Base-by-base conservation (phyloP, 2,113 vertebrate genomes). In the Coptodon rendalli region DNA sequence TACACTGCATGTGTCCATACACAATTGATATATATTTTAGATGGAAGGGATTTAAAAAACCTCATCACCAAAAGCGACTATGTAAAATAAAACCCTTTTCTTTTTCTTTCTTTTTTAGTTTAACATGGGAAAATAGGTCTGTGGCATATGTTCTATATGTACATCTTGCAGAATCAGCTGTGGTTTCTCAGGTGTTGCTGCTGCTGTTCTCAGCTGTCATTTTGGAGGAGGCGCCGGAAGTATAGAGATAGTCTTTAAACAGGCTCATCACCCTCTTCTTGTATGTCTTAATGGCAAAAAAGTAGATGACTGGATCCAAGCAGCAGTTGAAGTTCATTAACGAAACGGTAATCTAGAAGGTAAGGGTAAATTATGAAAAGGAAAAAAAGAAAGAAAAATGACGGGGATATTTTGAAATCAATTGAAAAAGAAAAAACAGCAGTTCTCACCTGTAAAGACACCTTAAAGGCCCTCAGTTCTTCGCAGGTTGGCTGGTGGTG, bases 241-340 rank as follows among this genome's bases (percentile, higher is more conserved):
- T 80, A 0, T 95, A 95, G 12, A 95, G 93, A 1, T 94, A 96
- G 84, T 92, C 95, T 91, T 92, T 97, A 84, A 97, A 96, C 81
- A 98, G 85, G 59, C 95, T 93, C 38, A 97, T 87, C 90, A 99
- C 95, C 54, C 95, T 95, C 89, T 94, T 93, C 93, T 97, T 97
- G 89, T 98, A 97, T 5, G 94, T 96, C 52, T 96, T 96, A 29
- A 97, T 97, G 10, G 97, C 97, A 0, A 98, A 98, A 93, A 98
- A 98, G 94, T 98, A 98, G 93, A 97, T 97, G 81, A 98, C 73
- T 8, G 97, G 97, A 80, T 98, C 97, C 1, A 97, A 93, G 93
- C 97, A 97, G 91, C 97, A 97, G 94, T 97, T 98, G 78, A 97
- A 52, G 89, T 98, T 98, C 98, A 97, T 98, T 45, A 98, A 93